These are phyloP conservation scores for Drosophila sp. DNA, from an alignment of 1,140 invertebrate species.

Conservation along the genomic window DNA sequence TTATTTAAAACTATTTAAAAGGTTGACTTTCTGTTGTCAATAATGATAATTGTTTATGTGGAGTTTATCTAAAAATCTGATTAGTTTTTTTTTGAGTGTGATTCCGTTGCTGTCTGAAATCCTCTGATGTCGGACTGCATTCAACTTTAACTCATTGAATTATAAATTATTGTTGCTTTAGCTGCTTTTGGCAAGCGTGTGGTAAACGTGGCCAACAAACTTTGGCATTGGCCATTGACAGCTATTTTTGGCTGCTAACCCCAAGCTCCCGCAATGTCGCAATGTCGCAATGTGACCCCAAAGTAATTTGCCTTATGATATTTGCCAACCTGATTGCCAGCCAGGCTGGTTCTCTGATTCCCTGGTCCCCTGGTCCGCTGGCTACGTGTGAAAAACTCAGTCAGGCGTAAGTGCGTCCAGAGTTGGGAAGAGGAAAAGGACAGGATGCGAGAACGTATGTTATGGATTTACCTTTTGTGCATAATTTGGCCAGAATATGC, in stretches of 20 bases:
- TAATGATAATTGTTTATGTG: too few species aligned
- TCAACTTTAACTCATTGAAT: slow-evolving; percentile 82
- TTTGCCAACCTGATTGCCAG: slow-evolving; percentile 4
- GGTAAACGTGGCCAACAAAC: slow-evolving; percentile 65
- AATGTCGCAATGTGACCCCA: slow-evolving; percentile 53
- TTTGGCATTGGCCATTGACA: slow-evolving; percentile 77
- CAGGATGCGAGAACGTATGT: slow-evolving; percentile 33
- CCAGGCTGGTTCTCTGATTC: too few species aligned
- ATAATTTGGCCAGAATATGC: slow-evolving; percentile 51
- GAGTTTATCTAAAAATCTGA: too few species aligned
- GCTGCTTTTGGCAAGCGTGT: slow-evolving; percentile 52
- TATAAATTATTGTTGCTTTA: slow-evolving; percentile 68
- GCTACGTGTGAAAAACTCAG: slow-evolving; percentile 75
- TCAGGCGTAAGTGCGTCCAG: slow-evolving; percentile 75
- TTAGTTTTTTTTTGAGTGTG: slow-evolving; percentile 2
- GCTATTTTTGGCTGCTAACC: slow-evolving; percentile 55
- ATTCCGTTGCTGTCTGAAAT: not conserved
- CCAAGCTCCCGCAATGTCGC: slow-evolving; percentile 14
- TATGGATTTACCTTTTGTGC: slow-evolving; percentile 45
- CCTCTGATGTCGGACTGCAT: slow-evolving; percentile 65
- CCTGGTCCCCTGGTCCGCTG: too few species aligned
- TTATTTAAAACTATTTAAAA: too few species aligned
- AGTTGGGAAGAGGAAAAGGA: slow-evolving; percentile 22
- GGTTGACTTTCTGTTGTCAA: too few species aligned
- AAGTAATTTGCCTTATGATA: slow-evolving; percentile 77